Conservation (phyloP, 2,888 invertebrate species). For the Meiosimyza platycephala region DNA sequence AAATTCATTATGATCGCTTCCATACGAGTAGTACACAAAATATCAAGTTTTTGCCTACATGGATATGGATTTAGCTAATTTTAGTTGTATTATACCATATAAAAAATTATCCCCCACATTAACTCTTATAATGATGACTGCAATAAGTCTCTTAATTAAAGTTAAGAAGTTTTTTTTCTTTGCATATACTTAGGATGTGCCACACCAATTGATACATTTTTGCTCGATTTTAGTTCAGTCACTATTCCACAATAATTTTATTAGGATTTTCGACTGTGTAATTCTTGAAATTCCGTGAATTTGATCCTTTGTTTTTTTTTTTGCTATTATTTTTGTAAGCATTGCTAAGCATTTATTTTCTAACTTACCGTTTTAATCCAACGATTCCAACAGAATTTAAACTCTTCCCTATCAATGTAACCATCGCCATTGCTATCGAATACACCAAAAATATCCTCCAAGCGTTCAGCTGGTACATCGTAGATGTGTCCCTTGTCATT, state of each 20-base stretch:
- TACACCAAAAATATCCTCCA: constrained; percentile 81
- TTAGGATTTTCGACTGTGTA: background rate
- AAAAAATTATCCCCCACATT: too few species aligned
- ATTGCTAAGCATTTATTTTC: background rate
- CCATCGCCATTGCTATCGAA: constrained; percentile 84
- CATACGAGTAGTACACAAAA: too few species aligned
- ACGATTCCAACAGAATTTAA: constrained; percentile 88
- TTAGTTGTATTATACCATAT: too few species aligned
- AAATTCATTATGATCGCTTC: too few species aligned
- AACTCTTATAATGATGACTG: too few species aligned
- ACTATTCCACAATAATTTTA: background rate
- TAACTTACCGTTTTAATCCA: constrained; percentile 87
- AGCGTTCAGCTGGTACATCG: constrained; percentile 76
- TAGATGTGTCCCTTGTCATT: constrained; percentile 89
- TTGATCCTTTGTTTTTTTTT: background rate
- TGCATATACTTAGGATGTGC: too few species aligned
- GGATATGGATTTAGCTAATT: too few species aligned
- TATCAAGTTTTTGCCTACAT: too few species aligned
- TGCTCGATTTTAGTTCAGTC: too few species aligned
- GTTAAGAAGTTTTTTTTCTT: too few species aligned
- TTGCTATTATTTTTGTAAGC: background rate
- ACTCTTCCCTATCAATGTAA: constrained; percentile 84
- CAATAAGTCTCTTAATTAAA: too few species aligned
- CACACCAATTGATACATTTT: too few species aligned
- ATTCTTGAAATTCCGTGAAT: background rate